These are phyloP conservation scores for Cichladusa arquata DNA, from an alignment of 2,113 vertebrate species.

Conservation along the genomic window DNA sequence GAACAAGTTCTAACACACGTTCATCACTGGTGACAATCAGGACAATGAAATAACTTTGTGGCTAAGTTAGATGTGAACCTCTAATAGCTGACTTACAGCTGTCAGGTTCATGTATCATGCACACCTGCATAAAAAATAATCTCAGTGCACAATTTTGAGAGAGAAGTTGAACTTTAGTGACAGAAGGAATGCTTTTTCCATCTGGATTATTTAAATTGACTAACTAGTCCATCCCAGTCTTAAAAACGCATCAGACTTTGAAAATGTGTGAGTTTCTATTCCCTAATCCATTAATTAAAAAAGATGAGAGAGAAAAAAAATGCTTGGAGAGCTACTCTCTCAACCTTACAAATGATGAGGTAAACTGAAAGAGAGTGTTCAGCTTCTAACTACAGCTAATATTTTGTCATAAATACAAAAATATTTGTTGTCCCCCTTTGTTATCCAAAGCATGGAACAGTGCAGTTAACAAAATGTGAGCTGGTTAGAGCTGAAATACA, in stretches of 20 bases:
- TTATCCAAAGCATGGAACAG: background rate
- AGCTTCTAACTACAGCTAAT: background rate
- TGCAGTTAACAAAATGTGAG: rapidly evolving
- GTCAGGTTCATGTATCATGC: background rate
- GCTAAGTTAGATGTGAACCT: background rate
- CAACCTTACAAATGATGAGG: background rate
- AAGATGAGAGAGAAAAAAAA: rapidly evolving
- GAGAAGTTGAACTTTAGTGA: background rate
- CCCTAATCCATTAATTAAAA: background rate
- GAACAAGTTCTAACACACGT: background rate
- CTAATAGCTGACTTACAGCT: background rate
- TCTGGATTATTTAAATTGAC: background rate
- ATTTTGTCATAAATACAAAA: background rate
- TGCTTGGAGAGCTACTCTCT: background rate
- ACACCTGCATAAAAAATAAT: background rate
- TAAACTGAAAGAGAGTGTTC: background rate
- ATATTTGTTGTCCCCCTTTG: background rate
- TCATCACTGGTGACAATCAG: background rate
- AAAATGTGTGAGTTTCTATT: background rate
- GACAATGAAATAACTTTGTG: background rate
- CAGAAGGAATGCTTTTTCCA: background rate
- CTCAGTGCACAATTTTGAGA: background rate
- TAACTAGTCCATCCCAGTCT: background rate
- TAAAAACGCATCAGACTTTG: background rate
- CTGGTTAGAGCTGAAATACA: background rate